Evolutionary conservation across 2,797 vertebrate genomes (phyloP), one percentile per base, ranked within the genome.

Genomic region (Lates japonicus): DNA sequence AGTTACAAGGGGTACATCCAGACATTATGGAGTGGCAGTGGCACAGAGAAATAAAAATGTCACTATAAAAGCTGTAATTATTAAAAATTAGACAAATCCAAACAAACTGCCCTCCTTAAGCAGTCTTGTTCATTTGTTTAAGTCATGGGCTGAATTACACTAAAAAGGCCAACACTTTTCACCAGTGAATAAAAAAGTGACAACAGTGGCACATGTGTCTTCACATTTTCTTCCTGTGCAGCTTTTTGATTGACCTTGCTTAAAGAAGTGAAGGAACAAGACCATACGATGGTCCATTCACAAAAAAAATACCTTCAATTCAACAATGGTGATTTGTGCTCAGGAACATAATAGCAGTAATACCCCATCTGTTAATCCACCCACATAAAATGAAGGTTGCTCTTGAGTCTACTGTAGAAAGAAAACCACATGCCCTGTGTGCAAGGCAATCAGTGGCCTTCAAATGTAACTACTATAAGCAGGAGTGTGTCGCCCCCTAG

Each of bases 401-500:
- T 52, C 20, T 57, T 59, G 1, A 17, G n/a, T 51, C 16, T 66
- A 25, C 3, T 58, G n/a, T 55, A 12, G 51, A 77, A 74, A 65
- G 4, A 63, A 76, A 82, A 55, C 25, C 31, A n/a, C 9, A 64
- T 20, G 48, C 31, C 5, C 14, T 17, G 13, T 69, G 60, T 63
- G 35, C 22, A 70, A 68, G 29, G 6, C 48, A 29, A 69, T 65
- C 54, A 57, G 22, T 59, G 29, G 1, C 0, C 42, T 80, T 54
- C 2, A 46, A 64, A 64, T 37, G 17, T 19, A 64, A 46, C 2
- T 31, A 77, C 44, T 79, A 76, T 72, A 87, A 86, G 48, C 35
- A 68, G 35, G 70, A 76, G 74, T 78, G 66, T 59, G 60, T 78
- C 31, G 17, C 64, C 84, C 83, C 87, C 86, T 88, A 67, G 71